Conservation (phyloP, 1,140 invertebrate genomes). For the Trachymyrmex septentrionalis region DNA sequence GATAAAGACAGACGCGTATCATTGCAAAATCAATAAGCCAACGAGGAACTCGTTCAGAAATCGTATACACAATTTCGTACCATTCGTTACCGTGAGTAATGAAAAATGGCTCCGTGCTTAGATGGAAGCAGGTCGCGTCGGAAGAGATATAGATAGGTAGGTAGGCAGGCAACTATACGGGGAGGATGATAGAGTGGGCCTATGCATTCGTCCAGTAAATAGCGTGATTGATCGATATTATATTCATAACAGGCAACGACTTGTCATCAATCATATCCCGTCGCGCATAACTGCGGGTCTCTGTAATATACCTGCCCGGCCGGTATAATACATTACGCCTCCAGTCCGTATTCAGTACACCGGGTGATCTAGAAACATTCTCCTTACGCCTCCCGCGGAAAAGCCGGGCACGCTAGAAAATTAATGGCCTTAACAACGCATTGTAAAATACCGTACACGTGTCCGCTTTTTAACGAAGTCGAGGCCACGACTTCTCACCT, state of each 20-base stretch:
- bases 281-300: conserved; percentile 77
- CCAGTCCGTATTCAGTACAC: conserved; percentile 74
- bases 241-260: conserved; percentile 85
- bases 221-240: conserved; percentile 86
- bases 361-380: conserved; percentile 77
- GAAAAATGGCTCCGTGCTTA: conserved; percentile 78
- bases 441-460: conserved; percentile 59
- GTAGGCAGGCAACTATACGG: conserved; percentile 63
- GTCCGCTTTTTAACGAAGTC: conserved; percentile 18
- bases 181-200: conserved; percentile 83
- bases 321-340: conserved; percentile 81
- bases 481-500: conserved; percentile 6
- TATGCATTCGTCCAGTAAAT: conserved; percentile 84
- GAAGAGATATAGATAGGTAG: conserved; percentile 74
- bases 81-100: conserved; percentile 66
- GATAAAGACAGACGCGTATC: conserved; percentile 22
- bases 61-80: conserved; percentile 34
- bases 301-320: conserved; percentile 79
- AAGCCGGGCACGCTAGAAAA: conserved; percentile 58
- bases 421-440: conserved; percentile 49
- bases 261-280: conserved; percentile 85
- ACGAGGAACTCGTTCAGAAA: conserved; percentile 32
- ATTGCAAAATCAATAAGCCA: conserved; percentile 41
- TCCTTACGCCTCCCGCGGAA: conserved; percentile 56
- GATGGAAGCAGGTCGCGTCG: conserved; percentile 77